Base-by-base conservation (phyloP, 2,888 invertebrate genomes). In the Chymomyza amoena region DNA sequence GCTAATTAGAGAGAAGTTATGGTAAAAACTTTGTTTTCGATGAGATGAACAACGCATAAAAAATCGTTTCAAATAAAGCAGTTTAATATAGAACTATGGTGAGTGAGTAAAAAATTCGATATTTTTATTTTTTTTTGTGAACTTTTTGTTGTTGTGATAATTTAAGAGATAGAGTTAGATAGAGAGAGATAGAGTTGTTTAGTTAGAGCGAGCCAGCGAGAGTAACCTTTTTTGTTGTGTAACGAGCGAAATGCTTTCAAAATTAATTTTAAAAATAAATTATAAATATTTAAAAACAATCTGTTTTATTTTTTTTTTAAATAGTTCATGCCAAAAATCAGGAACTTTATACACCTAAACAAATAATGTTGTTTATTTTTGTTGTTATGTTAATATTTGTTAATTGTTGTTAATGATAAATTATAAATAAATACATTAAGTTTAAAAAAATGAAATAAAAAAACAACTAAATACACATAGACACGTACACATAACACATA, bases 401-500 rank as follows among this genome's bases (percentile, higher is more conserved):
- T 82, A 82, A 75, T 71, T 32, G 32, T 69, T 50, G 1, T 39
- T n/a, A 67, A 72, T 73, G 63, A 71, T 70, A 78, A 81, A 70
- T 66, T 64, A 76, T 70, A 70, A 70, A 70, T 60, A 69, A 62
- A 50, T 45, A 71, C 52, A 28, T 20, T 57, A n/a, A n/a, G n/a
- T 61, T 59, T 13, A 70, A 54, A 50, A 60, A 70, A 75, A 45
- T 45, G 13, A 71, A 68, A 66, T 68, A 59, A 68, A 70, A 70
- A 80, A 83, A 79, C 68, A 90, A 90, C 90, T 79, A 86, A 90
- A 90, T 89, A 91, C 90, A 91, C 89, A 89, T 88, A 91, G 89
- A 89, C 91, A 91, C 91, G 90, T 90, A 91, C 91, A 91, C 91
- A 90, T 90, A 90, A 91, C 91, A 91, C 91, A 90, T 90, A 90